phyloP scores from a whole-genome alignment of 2,113 vertebrate genomes.

The Pterophyllum scalare region DNA sequence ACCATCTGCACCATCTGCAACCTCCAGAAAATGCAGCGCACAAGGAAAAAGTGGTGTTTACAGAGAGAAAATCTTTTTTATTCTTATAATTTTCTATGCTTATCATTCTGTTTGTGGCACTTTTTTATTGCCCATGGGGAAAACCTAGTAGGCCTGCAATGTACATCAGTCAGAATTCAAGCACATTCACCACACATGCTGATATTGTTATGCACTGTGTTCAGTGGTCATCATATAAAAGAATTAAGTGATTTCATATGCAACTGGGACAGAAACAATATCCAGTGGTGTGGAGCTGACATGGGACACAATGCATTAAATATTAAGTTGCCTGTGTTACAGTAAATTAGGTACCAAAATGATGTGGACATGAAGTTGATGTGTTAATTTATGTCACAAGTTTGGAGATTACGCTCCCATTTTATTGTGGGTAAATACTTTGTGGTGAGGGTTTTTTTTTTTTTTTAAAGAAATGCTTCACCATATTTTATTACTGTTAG shows the following conservation, averaged over 20 bases:
- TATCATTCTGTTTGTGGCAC: no score
- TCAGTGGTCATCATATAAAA: neutral
- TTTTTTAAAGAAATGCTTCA: neutral
- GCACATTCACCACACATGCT: neutral
- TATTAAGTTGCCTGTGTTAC: neutral
- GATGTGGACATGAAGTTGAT: neutral
- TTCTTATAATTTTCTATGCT: no score
- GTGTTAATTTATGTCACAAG: conserved; percentile 1
- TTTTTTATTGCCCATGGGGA: no score
- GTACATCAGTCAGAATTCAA: neutral
- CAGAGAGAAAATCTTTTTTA: no score
- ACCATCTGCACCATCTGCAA: no score
- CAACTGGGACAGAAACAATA: neutral
- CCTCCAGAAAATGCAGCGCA: no score
- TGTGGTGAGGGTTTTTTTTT: neutral
- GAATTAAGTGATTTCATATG: conserved; percentile 5
- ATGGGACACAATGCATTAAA: neutral
- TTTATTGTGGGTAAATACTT: neutral
- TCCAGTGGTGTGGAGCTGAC: conserved; percentile 3
- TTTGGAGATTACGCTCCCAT: neutral
- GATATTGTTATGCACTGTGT: neutral
- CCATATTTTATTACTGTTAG: conserved; percentile 33
- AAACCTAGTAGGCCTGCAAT: no score
- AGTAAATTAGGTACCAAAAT: neutral
- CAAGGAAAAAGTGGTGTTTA: no score